phyloP scores from a whole-genome alignment of 2,888 invertebrate genomes.

The Lepidocyrtinus sp. region DNA sequence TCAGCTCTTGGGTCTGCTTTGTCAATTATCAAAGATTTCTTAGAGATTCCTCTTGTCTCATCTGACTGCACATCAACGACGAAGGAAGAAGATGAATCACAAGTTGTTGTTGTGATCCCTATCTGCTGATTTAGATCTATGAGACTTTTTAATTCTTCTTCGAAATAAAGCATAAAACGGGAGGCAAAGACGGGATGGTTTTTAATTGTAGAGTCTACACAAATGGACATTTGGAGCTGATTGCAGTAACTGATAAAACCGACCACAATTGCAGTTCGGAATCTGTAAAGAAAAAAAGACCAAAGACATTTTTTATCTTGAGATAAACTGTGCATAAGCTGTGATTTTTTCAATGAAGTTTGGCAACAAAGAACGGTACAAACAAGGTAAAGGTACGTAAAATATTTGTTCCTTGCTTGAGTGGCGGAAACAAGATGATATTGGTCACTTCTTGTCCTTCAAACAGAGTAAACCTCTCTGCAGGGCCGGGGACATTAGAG shows the following conservation, averaged over 20 bases:
- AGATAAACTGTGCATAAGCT: too few species aligned
- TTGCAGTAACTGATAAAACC: constrained; percentile 65
- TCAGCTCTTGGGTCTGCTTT: constrained; percentile 22
- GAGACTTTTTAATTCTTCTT: constrained; percentile 58
- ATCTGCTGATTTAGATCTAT: constrained; percentile 26
- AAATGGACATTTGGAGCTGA: constrained; percentile 57
- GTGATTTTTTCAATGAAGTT: too few species aligned
- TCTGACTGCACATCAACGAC: constrained; percentile 19
- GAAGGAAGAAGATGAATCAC: background rate
- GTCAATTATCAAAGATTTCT: constrained; percentile 37
- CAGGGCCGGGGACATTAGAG: constrained; percentile 64
- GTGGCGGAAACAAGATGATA: constrained; percentile 63
- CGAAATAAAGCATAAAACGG: constrained; percentile 59
- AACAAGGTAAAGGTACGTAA: too few species aligned
- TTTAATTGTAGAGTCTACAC: constrained; percentile 58
- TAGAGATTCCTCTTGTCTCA: constrained; percentile 24
- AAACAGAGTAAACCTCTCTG: constrained; percentile 56
- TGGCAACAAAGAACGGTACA: too few species aligned
- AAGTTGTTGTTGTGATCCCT: background rate
- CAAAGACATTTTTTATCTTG: too few species aligned
- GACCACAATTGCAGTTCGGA: constrained; percentile 63
- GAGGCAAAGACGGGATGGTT: constrained; percentile 57
- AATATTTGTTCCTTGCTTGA: too few species aligned
- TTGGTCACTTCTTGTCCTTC: constrained; percentile 61
- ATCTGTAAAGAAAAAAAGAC: background rate